Base-by-base conservation (phyloP, 2,797 vertebrate species). In the Columba guinea region DNA sequence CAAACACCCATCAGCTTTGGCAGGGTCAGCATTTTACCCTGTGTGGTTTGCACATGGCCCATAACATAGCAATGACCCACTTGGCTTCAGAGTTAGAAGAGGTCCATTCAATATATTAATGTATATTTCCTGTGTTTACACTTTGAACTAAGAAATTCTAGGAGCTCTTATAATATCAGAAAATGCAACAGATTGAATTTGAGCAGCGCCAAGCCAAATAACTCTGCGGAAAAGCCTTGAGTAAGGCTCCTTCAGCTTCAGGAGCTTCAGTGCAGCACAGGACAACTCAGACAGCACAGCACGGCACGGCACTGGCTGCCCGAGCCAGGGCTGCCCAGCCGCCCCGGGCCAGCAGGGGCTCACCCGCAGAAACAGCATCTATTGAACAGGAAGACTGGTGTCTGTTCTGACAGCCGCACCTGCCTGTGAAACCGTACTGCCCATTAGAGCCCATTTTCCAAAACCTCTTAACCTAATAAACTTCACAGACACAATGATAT, bases 381-480 rank as follows among this genome's bases (percentile, higher is more conserved):
- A 94, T 63, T 67, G 77, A 91, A 86, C 56, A 89, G 77, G 74
- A 94, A 91, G 94, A 80, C 58, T 30, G 46, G 76, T 60, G 73
- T 82, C 93, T 90, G 23, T 56, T 94, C 77, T 67, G 30, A 67
- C 95, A 91, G 89, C 79, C 93, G 87, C 83, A 76, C 93, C 91
- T 94, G 80, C 91, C 93, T 68, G 60, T 93, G 93, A 90, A 90
- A 86, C 49, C 83, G 77, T 23, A 32, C 56, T 58, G 49, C 77
- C 87, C 87, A 90, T 95, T 94, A 87, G 60, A 96, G 60, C 77
- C 74, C 94, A 51, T 86, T 86, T 91, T 93, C 90, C 46, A 79
- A 96, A 96, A 93, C 87, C 67, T 90, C 67, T 90, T 93, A 74
- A 84, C 63, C 56, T 90, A 87, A 94, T 91, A 93, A 87, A 84